Base-by-base conservation (phyloP, 2,888 invertebrate species). In the Chaitophorus viminalis region DNA sequence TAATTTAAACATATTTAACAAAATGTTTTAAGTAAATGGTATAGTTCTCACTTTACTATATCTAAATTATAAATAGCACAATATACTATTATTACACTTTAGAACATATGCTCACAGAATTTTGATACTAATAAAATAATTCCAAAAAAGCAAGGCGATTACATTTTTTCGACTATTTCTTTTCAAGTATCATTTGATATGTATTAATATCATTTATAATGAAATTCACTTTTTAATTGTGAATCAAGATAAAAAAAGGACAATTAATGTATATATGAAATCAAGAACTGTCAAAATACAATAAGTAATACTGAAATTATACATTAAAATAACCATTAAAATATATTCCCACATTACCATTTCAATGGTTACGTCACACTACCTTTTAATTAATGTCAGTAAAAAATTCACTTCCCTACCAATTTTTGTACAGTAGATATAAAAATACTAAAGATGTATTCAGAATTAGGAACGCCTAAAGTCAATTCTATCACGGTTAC, bases 381-480 rank as follows among this genome's bases (percentile, higher is more conserved):
- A 2, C 8, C 76, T 31, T 46, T 83, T 60, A 83, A n/a, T 75
- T 54, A 79, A n/a, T n/a, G 14, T 14, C 11, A 8, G 21, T 31
- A 52, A 46, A 84, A 75, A 83, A 39, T 65, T 14, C 29, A 75
- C 14, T 21, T 75, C 1, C 14, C 29, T 75, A 11, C 39, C n/a
- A 14, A 31, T 39, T 36, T 36, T 75, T 46, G 21, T 18, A 65
- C 31, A 76, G 46, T 76, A 3, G 21, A 84, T 76, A 76, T 46
- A 76, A 70, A 85, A 85, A 68, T 77, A 77, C n/a, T 85, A 85
- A 85, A 85, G 33, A 85, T 85, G 46, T 85, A 52, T 31, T 85
- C 46, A 33, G 52, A 68, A 68, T 29, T 31, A 68, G 46, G 21
- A 84, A 76, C 17, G 31, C 39, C 68, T 52, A 68, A 85, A 18